Evolutionary conservation across 2,888 invertebrate species (phyloP).

Genomic region (Chrysopilus asiliformis): DNA sequence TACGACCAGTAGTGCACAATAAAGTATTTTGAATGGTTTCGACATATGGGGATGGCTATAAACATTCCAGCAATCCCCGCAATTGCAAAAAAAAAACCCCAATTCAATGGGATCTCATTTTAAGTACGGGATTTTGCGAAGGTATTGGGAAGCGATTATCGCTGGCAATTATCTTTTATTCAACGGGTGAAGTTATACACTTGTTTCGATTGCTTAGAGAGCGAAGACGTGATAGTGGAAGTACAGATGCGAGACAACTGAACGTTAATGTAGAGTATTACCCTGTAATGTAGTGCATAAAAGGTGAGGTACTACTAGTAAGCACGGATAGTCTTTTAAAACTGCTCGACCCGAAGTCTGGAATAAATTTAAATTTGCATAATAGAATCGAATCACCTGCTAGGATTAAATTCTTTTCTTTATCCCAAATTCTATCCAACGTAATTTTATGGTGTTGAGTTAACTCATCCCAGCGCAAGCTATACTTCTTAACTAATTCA

Average conservation of each 20-base stretch:
- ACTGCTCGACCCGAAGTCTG: too few relatives aligned
- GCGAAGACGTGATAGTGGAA: too few relatives aligned
- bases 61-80: not conserved
- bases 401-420: constrained; percentile 8
- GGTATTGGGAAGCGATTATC: constrained; percentile 15
- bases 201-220: too few relatives aligned
- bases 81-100: not conserved
- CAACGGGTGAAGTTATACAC: constrained; percentile 7
- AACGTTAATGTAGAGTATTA: too few relatives aligned
- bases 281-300: too few relatives aligned
- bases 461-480: not conserved
- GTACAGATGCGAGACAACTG: too few relatives aligned
- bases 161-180: constrained; percentile 15
- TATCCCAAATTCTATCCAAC: not conserved
- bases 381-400: constrained; percentile 15
- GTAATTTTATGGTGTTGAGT: constrained; percentile 1
- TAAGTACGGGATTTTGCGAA: too few relatives aligned
- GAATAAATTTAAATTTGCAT: constrained; percentile 13
- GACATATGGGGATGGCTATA: not conserved
- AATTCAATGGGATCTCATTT: constrained; percentile 1
- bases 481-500: not conserved
- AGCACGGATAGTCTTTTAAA: too few relatives aligned
- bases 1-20: not conserved
- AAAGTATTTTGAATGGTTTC: not conserved
- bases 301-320: too few relatives aligned